These are phyloP conservation scores for Scaptomyza cyrtandrae DNA, from an alignment of 2,888 invertebrate species.

Conservation along the genomic window DNA sequence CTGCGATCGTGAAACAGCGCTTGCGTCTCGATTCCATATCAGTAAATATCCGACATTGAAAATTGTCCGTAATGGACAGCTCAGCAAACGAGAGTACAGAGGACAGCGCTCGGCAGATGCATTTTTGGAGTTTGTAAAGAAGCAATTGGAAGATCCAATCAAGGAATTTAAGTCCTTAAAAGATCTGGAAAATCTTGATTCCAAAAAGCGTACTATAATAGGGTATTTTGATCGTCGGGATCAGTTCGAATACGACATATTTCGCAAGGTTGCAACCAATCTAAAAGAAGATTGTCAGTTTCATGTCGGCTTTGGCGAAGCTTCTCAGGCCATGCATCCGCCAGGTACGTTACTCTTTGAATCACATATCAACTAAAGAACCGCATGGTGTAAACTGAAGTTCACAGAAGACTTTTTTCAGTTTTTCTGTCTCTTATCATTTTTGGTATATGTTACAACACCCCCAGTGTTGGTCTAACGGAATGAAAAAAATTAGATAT, in stretches of 20 bases:
- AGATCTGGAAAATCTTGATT: slow-evolving; percentile 90
- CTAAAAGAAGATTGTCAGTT: slow-evolving; percentile 98
- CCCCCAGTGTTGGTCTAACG: no score
- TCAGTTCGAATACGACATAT: slow-evolving; percentile 91
- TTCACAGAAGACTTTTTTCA: no score
- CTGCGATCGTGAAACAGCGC: slow-evolving; percentile 94
- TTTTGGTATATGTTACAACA: no score
- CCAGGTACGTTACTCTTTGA: slow-evolving; percentile 86
- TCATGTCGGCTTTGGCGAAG: slow-evolving; percentile 94
- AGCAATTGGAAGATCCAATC: slow-evolving; percentile 94
- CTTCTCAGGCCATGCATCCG: slow-evolving; percentile 93
- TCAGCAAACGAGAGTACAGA: slow-evolving; percentile 95
- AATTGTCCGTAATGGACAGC: slow-evolving; percentile 94
- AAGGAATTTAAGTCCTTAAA: slow-evolving; percentile 90
- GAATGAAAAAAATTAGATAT: no score
- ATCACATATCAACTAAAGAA: background rate
- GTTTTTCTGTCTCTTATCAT: no score
- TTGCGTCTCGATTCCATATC: slow-evolving; percentile 97
- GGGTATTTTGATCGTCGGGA: slow-evolving; percentile 94
- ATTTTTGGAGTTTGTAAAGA: slow-evolving; percentile 93
- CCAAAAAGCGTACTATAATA: slow-evolving; percentile 93
- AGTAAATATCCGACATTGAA: slow-evolving; percentile 99
- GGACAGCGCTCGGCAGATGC: slow-evolving; percentile 96
- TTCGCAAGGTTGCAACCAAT: slow-evolving; percentile 92
- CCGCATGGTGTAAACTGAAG: no score